These are phyloP conservation scores for Trypoxylon attenuatum DNA, from an alignment of 2,888 invertebrate genomes.

Conservation along the genomic window DNA sequence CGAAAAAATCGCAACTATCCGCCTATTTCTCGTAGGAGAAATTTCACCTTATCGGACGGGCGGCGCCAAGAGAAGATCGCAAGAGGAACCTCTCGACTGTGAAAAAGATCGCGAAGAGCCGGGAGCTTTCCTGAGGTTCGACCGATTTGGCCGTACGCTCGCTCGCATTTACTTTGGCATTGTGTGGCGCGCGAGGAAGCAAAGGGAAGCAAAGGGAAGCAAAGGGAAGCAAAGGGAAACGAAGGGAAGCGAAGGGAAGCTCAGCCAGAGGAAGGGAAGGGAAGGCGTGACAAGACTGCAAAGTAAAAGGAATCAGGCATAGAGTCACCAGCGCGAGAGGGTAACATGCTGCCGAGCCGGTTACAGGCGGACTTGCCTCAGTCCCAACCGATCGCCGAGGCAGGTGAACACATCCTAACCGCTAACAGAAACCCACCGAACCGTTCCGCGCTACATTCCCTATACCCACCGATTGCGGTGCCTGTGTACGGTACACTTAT, in stretches of 20 bases:
- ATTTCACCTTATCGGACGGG: constrained; percentile 46
- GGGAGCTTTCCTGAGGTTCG: constrained; percentile 35
- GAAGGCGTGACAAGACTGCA: constrained; percentile 72
- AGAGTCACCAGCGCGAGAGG: constrained; percentile 74
- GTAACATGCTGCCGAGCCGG: constrained; percentile 74
- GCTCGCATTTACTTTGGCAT: constrained; percentile 3
- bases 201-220: too few species aligned
- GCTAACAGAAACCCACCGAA: constrained; percentile 55
- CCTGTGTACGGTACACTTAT: constrained; percentile 31
- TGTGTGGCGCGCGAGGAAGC: constrained; percentile 2
- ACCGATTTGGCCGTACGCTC: constrained; percentile 10
- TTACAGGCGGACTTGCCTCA: constrained; percentile 60
- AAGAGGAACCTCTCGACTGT: constrained; percentile 36
- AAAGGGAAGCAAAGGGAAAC: too few species aligned
- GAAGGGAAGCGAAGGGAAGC: too few species aligned
- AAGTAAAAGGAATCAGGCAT: constrained; percentile 70
- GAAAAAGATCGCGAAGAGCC: constrained; percentile 30
- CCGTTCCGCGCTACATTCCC: constrained; percentile 41
- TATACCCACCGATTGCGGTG: constrained; percentile 22
- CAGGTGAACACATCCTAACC: constrained; percentile 71
- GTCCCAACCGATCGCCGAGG: constrained; percentile 58
- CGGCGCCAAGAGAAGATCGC: too few species aligned
- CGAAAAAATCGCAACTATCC: constrained; percentile 23
- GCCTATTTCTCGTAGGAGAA: constrained; percentile 30
- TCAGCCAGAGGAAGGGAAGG: constrained; percentile 65